Evolutionary conservation across 1,140 invertebrate species (phyloP), one percentile per base, ranked within the genome.

Genomic region (Brachionus plicatilis): DNA sequence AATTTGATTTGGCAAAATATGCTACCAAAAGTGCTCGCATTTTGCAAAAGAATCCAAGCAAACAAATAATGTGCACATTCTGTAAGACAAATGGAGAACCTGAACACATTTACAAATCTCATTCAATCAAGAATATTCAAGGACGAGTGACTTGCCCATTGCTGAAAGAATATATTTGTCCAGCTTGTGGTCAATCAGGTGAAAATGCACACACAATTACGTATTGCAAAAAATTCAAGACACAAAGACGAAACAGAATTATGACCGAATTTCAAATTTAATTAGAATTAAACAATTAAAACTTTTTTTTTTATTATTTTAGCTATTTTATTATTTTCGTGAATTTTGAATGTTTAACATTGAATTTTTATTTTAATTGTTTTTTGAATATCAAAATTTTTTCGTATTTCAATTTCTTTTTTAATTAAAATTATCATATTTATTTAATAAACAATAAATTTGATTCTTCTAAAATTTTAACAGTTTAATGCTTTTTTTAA

Each of bases 71-170:
- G 7, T 94, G 94, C 86, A 92, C 91, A 6, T 94, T 94, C 87
- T 94, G 93, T 86, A 92, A 92, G 86, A 94, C 93, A 85, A 94
- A 94, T 86, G 92, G 93, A 0, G 92, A 93, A 86, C 88, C 91
- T 0, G 88, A 90, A 1, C 86, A 87, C 5, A 92, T 92, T 86
- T 94, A 93, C 85, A 90, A 90, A 2, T 88, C 89, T 4, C 94
- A 94, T 87, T 86, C 90, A 1, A 87, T 94, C 4, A 93, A 93
- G 85, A 92, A 94, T 86, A 86, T 86, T 0, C 88, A 91, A 7
- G 93, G 93, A 0, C 89, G 90, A 0, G 91, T 94, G 5, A 84
- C 88, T 0, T 95, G 94, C 86, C 94, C 94, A 0, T 91, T 94
- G 79, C 87, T 95, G 20, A 91, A 93, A 87, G 90, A 88, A 84